Conservation (phyloP, 2,113 vertebrate genomes). For the Falcunculus frontatus region DNA sequence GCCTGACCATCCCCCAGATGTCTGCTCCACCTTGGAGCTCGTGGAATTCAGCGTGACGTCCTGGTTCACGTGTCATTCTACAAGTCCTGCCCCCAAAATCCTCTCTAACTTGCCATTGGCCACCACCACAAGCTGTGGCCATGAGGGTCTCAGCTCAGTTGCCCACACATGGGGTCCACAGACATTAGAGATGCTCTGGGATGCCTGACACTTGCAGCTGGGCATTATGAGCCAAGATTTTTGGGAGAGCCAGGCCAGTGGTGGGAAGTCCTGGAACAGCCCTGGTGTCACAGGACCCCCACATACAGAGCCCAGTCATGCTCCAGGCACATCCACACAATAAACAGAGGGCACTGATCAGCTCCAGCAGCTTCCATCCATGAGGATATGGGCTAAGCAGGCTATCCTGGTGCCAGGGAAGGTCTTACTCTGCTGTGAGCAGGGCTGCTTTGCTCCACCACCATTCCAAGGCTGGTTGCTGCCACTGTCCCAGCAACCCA, state of each 20-base stretch:
- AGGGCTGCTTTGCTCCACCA: not conserved
- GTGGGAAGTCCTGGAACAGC: not conserved
- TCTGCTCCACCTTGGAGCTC: not conserved
- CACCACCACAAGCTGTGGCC: not conserved
- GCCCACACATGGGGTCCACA: not conserved
- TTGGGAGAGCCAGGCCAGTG: not conserved
- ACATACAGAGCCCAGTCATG: not conserved
- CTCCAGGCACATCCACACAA: not conserved
- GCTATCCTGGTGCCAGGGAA: not conserved
- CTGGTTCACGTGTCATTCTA: accelerated
- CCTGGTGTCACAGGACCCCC: not conserved
- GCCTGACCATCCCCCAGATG: not conserved
- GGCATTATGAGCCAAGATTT: not conserved
- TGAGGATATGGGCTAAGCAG: not conserved
- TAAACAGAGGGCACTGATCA: not conserved
- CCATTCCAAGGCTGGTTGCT: not conserved
- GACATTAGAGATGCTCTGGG: not conserved
- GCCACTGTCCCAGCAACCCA: accelerated
- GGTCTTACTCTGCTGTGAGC: not conserved
- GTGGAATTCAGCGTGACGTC: accelerated
- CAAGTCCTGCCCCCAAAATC: not conserved
- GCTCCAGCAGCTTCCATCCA: not conserved
- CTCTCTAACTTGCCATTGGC: not conserved
- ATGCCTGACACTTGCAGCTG: not conserved
- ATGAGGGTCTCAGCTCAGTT: not conserved